Conservation (phyloP, 92 coral and sea anemone species). For the Desmophyllum pertusum region DNA sequence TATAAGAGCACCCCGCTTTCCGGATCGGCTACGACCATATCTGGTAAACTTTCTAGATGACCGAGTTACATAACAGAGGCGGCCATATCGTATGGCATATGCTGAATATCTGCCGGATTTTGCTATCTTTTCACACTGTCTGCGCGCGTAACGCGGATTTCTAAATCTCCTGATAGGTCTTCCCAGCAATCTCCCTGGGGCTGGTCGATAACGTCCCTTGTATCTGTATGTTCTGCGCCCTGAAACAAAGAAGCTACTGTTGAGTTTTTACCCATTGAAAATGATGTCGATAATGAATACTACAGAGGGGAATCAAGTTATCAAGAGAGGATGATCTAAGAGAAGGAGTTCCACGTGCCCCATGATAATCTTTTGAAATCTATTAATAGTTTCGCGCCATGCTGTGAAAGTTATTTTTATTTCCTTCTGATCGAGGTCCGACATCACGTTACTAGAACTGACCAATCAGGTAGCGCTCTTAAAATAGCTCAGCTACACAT, state of each 20-base stretch:
- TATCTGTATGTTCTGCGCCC: constrained; percentile 22
- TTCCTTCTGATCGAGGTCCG: too few species aligned
- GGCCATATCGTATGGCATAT: constrained; percentile 23
- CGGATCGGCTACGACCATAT: constrained; percentile 27
- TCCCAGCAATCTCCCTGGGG: constrained; percentile 14
- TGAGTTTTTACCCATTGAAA: background rate
- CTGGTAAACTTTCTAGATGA: constrained; percentile 12
- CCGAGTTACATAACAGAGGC: constrained; percentile 16
- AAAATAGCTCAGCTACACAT: too few species aligned
- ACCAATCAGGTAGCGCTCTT: too few species aligned
- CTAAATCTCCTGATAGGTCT: constrained; percentile 18
- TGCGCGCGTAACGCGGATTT: constrained; percentile 21
- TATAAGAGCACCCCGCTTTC: background rate
- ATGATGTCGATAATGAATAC: too few species aligned
- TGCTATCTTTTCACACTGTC: constrained; percentile 28
- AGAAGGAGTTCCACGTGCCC: too few species aligned
- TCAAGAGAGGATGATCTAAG: too few species aligned
- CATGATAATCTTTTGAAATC: too few species aligned
- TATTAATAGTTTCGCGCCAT: too few species aligned
- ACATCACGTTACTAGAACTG: too few species aligned
- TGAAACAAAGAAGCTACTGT: background rate
- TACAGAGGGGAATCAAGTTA: too few species aligned
- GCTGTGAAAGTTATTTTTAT: too few species aligned
- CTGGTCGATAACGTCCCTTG: constrained; percentile 23
- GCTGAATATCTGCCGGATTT: constrained; percentile 19